These are phyloP conservation scores for Bellardia bayeri DNA, from an alignment of 2,888 invertebrate genomes.

Conservation along the genomic window DNA sequence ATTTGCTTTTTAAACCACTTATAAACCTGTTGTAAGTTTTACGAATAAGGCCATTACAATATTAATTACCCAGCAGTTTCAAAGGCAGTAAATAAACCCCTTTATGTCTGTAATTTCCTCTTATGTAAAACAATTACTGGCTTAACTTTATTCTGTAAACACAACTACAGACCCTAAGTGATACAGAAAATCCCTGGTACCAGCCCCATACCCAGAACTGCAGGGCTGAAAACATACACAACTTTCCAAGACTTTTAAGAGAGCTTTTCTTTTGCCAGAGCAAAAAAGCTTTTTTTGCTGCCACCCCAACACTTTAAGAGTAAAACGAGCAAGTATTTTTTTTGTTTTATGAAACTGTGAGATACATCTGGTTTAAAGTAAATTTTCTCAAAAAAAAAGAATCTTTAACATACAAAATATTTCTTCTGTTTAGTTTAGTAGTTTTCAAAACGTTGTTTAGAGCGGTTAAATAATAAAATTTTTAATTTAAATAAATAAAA, in stretches of 20 bases:
- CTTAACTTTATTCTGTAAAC: too few relatives aligned
- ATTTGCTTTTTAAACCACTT: too few relatives aligned
- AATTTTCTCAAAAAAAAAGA: neutral
- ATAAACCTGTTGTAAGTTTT: too few relatives aligned
- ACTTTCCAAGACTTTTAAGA: neutral
- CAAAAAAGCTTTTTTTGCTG: neutral
- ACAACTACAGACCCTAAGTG: too few relatives aligned
- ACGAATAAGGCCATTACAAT: too few relatives aligned
- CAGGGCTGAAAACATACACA: too few relatives aligned
- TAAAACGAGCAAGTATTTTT: neutral
- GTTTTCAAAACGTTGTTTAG: slow-evolving; percentile 13
- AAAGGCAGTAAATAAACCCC: too few relatives aligned
- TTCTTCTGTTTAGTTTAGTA: slow-evolving; percentile 29
- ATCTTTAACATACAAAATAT: slow-evolving; percentile 4
- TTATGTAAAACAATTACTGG: too few relatives aligned
- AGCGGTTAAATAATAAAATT: slow-evolving; percentile 9
- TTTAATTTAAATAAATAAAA: neutral
- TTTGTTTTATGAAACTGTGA: neutral
- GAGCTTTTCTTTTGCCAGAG: neutral
- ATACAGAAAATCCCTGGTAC: too few relatives aligned
- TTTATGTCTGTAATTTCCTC: too few relatives aligned
- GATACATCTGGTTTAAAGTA: slow-evolving; percentile 14
- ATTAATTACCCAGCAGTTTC: too few relatives aligned
- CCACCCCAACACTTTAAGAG: neutral
- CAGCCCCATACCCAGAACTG: too few relatives aligned